phyloP scores from a whole-genome alignment of 2,113 vertebrate genomes.

The Channa maculata region DNA sequence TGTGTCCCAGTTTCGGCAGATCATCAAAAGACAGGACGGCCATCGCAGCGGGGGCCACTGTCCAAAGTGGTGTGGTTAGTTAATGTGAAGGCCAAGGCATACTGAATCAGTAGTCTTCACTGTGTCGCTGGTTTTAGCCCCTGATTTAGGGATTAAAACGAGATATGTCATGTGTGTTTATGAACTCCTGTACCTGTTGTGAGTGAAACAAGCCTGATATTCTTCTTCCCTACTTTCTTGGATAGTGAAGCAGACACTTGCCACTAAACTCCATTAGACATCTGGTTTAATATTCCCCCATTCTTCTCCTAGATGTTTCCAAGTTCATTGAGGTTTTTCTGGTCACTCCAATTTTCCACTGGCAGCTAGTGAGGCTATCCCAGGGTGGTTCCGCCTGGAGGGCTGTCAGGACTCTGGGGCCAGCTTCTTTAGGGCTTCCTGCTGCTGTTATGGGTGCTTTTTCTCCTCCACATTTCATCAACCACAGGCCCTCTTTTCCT shows the following conservation, averaged over 20 bases:
- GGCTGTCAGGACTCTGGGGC: constrained; percentile 79
- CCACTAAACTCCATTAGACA: constrained; percentile 87
- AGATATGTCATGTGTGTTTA: constrained; percentile 26
- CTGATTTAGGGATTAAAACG: background rate
- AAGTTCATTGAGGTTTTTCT: constrained; percentile 88
- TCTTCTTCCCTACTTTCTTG: constrained; percentile 59
- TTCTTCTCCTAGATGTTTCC: constrained; percentile 83
- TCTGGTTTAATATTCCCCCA: constrained; percentile 86
- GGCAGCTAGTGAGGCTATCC: constrained; percentile 85
- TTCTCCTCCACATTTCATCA: constrained; percentile 66
- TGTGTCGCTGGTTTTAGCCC: constrained; percentile 43
- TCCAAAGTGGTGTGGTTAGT: constrained; percentile 67
- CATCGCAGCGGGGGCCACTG: constrained; percentile 45
- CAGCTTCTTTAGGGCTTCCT: constrained; percentile 72
- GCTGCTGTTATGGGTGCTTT: constrained; percentile 74
- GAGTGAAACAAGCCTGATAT: constrained; percentile 20
- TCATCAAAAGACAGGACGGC: constrained; percentile 54
- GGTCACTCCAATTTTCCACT: constrained; percentile 88
- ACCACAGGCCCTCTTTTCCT: constrained; percentile 55
- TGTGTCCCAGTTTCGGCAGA: constrained; percentile 61
- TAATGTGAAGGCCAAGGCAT: constrained; percentile 61
- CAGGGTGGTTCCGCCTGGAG: constrained; percentile 86
- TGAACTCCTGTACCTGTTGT: constrained; percentile 57
- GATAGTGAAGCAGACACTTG: constrained; percentile 84
- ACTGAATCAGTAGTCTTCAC: constrained; percentile 41